Conservation (phyloP, 2,797 vertebrate genomes). For the Hemitrygon akajei region DNA sequence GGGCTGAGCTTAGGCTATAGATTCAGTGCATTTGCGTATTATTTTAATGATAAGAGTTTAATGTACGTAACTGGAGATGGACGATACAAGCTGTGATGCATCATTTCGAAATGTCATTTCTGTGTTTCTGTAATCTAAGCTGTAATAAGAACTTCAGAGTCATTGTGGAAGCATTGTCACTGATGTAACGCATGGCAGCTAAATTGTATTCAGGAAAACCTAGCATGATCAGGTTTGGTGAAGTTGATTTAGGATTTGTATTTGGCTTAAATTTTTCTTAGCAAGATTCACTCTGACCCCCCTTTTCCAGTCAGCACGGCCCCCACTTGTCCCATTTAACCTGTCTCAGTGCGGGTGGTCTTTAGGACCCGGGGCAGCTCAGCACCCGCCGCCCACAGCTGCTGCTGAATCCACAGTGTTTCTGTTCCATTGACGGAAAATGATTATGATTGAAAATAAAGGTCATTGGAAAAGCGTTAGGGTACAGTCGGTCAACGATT, state of each 20-base stretch:
- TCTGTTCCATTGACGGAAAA: too few species aligned
- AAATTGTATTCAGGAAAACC: not conserved
- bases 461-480: too few species aligned
- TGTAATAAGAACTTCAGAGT: not conserved
- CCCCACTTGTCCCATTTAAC: too few species aligned
- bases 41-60: not conserved
- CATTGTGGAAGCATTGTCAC: not conserved
- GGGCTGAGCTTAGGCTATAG: not conserved
- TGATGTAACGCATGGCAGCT: not conserved
- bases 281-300: too few species aligned
- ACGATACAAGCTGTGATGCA: not conserved
- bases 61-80: not conserved
- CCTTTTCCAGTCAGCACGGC: too few species aligned
- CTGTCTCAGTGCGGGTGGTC: too few species aligned
- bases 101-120: not conserved
- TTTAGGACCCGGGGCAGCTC: too few species aligned
- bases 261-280: too few species aligned
- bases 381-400: too few species aligned
- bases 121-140: not conserved
- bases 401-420: too few species aligned
- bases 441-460: too few species aligned
- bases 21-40: not conserved
- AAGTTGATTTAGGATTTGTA: not conserved
- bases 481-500: too few species aligned
- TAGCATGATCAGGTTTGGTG: not conserved